Percentiles rank a stretch among this genome's conserved stretches.
Evolutionary conservation across 2,888 invertebrate genomes (phyloP).

Genomic region (Hirtodrosophila confusa): DNA sequence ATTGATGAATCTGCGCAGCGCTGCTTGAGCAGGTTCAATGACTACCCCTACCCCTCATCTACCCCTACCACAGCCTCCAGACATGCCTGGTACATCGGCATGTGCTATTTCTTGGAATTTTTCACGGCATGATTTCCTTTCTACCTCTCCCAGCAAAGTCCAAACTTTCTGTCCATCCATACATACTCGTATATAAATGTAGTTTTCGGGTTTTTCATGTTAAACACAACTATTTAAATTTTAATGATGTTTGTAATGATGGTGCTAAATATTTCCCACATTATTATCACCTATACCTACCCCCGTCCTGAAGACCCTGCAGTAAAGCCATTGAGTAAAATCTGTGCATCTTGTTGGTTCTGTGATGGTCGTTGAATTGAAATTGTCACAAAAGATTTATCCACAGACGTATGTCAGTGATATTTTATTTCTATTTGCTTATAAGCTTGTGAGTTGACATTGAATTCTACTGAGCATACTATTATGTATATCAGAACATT

Average conservation of each 20-base stretch:
- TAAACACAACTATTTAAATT: constrained; percentile 81
- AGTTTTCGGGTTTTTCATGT: constrained; percentile 49
- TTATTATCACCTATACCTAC: constrained; percentile 78
- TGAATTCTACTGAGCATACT: too few relatives aligned
- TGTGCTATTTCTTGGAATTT: constrained; percentile 81
- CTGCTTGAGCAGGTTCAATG: constrained; percentile 69
- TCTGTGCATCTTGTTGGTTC: constrained; percentile 1
- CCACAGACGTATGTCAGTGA: too few relatives aligned
- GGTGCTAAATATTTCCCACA: constrained; percentile 83
- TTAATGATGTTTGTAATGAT: constrained; percentile 80
- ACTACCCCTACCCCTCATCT: constrained; percentile 44
- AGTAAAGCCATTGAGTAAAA: constrained; percentile 38
- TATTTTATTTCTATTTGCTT: too few relatives aligned
- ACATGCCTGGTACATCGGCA: constrained; percentile 19
- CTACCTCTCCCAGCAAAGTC: constrained; percentile 14
- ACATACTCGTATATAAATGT: constrained; percentile 10
- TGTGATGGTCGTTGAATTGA: constrained; percentile 25
- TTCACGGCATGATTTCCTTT: constrained; percentile 72
- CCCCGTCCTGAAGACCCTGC: not conserved
- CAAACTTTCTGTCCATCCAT: constrained; percentile 6
- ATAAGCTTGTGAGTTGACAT: too few relatives aligned
- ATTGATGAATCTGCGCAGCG: constrained; percentile 77
- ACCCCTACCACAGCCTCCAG: not conserved
- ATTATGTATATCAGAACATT: too few relatives aligned
- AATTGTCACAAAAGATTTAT: not conserved